phyloP scores from a whole-genome alignment of 2,113 vertebrate species.

The Podarcis muralis region DNA sequence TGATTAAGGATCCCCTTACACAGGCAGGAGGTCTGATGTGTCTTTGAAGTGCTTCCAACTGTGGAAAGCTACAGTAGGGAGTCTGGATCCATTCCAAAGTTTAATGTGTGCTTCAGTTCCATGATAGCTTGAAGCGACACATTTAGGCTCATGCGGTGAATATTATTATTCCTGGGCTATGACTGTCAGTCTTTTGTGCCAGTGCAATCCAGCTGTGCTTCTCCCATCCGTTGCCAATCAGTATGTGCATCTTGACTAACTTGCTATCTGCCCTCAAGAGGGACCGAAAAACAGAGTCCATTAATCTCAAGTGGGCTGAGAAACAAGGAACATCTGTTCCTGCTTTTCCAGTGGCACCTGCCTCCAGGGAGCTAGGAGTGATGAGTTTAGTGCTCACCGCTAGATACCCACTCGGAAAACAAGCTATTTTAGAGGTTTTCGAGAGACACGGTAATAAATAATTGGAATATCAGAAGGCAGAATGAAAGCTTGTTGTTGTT shows the following conservation, averaged over 20 bases:
- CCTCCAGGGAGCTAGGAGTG: not conserved
- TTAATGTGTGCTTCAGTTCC: not conserved
- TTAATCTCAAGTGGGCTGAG: slow-evolving; percentile 19
- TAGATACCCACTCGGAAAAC: not conserved
- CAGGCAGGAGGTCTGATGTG: not conserved
- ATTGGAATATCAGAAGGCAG: slow-evolving; percentile 7
- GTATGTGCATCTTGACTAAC: slow-evolving; percentile 15
- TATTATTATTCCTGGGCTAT: not conserved
- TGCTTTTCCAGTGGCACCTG: not conserved
- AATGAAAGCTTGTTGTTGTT: not conserved
- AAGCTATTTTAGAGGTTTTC: slow-evolving; percentile 9
- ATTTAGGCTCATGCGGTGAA: not conserved
- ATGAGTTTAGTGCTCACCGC: not conserved
- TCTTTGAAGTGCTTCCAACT: not conserved
- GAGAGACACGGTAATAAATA: not conserved
- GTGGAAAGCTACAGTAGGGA: not conserved
- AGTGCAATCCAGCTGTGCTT: not conserved
- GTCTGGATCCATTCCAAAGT: not conserved
- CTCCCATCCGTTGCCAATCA: not conserved
- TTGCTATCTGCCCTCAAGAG: slow-evolving; percentile 21
- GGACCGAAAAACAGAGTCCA: not conserved
- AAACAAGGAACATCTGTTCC: slow-evolving; percentile 24
- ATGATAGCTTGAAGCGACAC: not conserved
- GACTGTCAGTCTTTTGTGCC: not conserved
- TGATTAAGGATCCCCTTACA: not conserved